A percentile compares a stretch with the other conserved stretches of the same genome.
phyloP scores from a whole-genome alignment of 2,113 vertebrate species.

The Ovibos moschatus region DNA sequence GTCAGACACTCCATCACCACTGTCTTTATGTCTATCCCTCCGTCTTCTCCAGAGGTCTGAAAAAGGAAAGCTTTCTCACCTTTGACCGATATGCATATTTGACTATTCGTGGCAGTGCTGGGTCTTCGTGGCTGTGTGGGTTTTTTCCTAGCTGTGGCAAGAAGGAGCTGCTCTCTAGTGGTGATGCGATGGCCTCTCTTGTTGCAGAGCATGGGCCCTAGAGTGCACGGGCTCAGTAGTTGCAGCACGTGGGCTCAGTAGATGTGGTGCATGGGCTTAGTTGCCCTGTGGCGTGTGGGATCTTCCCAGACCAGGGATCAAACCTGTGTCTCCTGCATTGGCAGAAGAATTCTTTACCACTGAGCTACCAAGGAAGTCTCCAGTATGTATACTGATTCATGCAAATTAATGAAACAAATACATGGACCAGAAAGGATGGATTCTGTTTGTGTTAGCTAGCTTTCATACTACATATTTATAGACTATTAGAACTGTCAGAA shows the following conservation, averaged over 20 bases:
- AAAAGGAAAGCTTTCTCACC: background rate
- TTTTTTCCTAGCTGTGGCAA: background rate
- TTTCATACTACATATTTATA: background rate
- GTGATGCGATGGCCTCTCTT: background rate
- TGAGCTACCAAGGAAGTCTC: background rate
- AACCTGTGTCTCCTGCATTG: background rate
- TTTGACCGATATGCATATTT: background rate
- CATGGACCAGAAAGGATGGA: background rate
- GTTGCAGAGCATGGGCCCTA: background rate
- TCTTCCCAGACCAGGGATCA: background rate
- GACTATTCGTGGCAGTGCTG: background rate
- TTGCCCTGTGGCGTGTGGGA: background rate
- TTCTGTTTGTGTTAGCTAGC: background rate
- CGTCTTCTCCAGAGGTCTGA: background rate
- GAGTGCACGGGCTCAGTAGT: background rate
- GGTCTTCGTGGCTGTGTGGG: fast-evolving
- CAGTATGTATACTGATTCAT: background rate
- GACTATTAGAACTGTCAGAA: background rate
- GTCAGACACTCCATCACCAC: background rate
- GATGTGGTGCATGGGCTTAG: background rate
- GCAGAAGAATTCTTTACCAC: background rate
- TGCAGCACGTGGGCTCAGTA: background rate
- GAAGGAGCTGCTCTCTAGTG: background rate
- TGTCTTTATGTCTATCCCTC: background rate
- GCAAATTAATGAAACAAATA: background rate